Base-by-base conservation (phyloP, 2,888 invertebrate genomes). In the Temnothorax ravouxi region DNA sequence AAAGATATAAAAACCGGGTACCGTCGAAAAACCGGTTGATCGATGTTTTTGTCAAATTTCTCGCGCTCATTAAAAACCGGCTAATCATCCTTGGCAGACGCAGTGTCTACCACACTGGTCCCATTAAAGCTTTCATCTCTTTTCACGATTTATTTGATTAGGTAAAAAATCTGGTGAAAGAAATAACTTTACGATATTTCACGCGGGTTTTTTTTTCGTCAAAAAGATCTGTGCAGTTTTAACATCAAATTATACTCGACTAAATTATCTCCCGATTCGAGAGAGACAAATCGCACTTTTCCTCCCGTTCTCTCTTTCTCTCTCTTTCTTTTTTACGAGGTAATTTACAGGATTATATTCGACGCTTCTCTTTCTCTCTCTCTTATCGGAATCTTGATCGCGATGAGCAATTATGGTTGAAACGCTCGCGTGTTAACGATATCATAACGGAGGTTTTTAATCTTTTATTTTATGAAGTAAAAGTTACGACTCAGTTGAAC, bases 1-100 rank as follows among this genome's bases (percentile, higher is more conserved):
- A n/a, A 41, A 1, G 4, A 66, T 64, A 66, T 64, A 76, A 76
- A 64, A 76, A 41, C 15, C 6, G 3, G 15, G 0, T 61, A 25
- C n/a, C 59, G 44, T 44, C 3, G 18, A 29, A 25, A 54, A 66
- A 66, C 54, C 64, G 76, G 64, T 54, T 34, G 34, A 38, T 41
- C 74, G 25, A 41, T 66, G 74, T 66, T 77, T 77, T 21, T 66
- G n/a, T 29, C 25, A 54, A 38, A 44, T 54, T 52, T 41, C 15
- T 8, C 18, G 25, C 18, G 25, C 11, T 41, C 64, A 64, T 76
- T 54, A 4, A 34, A 62, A 62, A 75, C 75, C 50, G 75, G 75
- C 38, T 50, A 41, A 50, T 75, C 62, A 34, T 75, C 21, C 62
- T 47, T 44, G 41, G 15, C 21, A 1, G n/a, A 25, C 8, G 25